Base-by-base conservation (phyloP, 2,888 invertebrate species). In the Drosophila rubida region DNA sequence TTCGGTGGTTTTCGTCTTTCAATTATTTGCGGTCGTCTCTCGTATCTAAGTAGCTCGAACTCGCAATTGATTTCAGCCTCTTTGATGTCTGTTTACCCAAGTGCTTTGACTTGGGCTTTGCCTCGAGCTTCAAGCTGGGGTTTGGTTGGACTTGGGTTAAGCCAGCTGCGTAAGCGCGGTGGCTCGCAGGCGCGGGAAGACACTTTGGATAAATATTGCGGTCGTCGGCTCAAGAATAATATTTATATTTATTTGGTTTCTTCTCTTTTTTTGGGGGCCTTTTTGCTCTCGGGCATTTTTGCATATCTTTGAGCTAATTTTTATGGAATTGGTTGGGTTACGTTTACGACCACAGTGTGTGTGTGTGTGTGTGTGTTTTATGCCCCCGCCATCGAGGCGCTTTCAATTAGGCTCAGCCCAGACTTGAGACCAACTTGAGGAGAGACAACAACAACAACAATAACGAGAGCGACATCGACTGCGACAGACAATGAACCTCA, bases 291-390 rank as follows among this genome's bases (percentile, higher is more conserved):
- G 57, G 61, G 53, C 77, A 63, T 69, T 69, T 82, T 68, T 74
- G 80, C 82, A 77, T 77, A 77, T 78, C 45, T 75, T 69, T 77
- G 86, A 80, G 81, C 81, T 85, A 82, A 82, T 86, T 87, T 87
- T 67, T 83, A 64, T 65, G 64, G 62, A 68, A 75, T 75, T 62
- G 78, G 69, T 76, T 67, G 65, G 50, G 58, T 44, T 60, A 41
- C 30, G 27, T 53, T 53, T 53, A 53, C 51, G 51, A 19, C 22
- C 41, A 16, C 25, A 32, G 23, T 23, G 3, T 37, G 4, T 22
- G 11, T 54, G 25, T 58, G 6, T 53, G 16, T 39, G 22, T 42
- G 58, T 49, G 13, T 49, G 22, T 49, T 50, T 16, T 25, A 27
- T 42, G 41, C 51, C 51, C 30, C 59, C 80, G 60, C 55, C 80